Conservation (phyloP, 1,140 invertebrate species). For the Trigoniulus corallinus region DNA sequence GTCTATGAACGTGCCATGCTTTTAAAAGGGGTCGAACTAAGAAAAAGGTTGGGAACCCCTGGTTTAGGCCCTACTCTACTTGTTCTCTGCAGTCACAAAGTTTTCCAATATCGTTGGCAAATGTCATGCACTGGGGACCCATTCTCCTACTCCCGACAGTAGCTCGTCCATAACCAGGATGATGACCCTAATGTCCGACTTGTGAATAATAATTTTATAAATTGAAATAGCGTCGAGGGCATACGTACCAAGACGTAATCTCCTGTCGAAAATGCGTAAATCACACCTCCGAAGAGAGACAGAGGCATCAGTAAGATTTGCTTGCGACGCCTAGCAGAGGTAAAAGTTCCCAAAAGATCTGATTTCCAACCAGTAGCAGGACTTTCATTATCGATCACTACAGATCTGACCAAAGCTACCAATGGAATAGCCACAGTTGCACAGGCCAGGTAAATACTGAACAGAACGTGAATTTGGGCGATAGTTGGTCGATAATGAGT, state of each 20-base stretch:
- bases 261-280: not conserved
- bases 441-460: not conserved
- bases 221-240: too few species aligned
- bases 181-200: too few species aligned
- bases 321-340: not conserved
- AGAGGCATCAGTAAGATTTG: not conserved
- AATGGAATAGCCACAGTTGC: not conserved
- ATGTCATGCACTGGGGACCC: too few species aligned
- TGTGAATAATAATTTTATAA: too few species aligned
- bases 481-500: not conserved
- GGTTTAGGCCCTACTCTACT: too few species aligned
- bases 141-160: too few species aligned
- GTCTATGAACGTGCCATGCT: too few species aligned
- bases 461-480: not conserved
- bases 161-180: too few species aligned
- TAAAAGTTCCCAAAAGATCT: not conserved
- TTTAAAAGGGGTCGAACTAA: too few species aligned
- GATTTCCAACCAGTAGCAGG: not conserved
- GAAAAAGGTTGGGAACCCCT: too few species aligned
- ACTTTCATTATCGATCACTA: not conserved
- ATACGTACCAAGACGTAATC: not conserved
- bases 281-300: not conserved
- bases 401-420: not conserved
- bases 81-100: too few species aligned
- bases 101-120: too few species aligned